These are phyloP conservation scores for Trichopria drosophilae DNA, from an alignment of 2,888 invertebrate species.

Conservation along the genomic window DNA sequence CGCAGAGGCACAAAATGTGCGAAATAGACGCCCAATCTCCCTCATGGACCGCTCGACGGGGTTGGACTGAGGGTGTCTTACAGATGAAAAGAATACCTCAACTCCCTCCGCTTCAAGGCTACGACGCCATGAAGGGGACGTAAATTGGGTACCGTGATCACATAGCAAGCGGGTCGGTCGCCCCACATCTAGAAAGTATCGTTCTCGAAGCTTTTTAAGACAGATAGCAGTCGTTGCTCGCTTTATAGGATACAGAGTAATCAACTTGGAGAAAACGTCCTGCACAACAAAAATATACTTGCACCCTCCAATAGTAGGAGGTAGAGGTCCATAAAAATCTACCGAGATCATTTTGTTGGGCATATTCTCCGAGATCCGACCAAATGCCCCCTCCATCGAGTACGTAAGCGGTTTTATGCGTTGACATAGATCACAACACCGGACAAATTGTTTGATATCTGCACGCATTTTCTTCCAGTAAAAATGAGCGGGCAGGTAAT, in stretches of 20 bases:
- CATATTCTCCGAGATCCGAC: background rate
- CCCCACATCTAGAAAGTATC: background rate
- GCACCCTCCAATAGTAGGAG: background rate
- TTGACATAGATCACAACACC: background rate
- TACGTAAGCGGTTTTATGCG: background rate
- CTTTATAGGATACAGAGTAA: background rate
- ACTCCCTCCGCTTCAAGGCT: background rate
- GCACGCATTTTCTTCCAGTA: background rate
- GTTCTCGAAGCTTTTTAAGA: background rate
- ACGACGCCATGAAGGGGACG: background rate
- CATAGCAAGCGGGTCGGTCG: background rate
- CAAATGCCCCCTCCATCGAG: background rate
- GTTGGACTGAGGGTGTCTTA: background rate
- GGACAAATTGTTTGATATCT: background rate
- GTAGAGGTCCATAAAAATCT: background rate
- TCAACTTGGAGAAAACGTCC: background rate
- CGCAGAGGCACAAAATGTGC: background rate
- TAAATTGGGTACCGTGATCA: conserved; percentile 8
- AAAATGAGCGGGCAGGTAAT: background rate
- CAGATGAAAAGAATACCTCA: background rate
- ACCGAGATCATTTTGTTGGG: background rate
- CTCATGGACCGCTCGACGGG: too few relatives aligned
- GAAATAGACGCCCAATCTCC: background rate
- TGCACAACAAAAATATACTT: background rate
- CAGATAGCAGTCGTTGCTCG: background rate